Conservation (phyloP, 1,140 invertebrate genomes). For the Trichoplusia ni region DNA sequence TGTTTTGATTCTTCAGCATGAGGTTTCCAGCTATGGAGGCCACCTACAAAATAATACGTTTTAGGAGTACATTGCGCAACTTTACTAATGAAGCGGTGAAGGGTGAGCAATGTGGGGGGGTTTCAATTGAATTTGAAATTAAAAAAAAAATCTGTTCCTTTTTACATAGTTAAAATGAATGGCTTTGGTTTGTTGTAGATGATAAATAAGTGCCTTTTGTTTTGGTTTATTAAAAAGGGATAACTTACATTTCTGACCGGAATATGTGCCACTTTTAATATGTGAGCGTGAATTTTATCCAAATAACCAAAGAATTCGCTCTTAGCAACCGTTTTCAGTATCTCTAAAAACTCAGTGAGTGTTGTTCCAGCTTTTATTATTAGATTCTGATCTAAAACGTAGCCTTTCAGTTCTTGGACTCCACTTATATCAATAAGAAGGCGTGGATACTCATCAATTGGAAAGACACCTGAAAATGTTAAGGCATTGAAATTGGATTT, state of each 20-base stretch:
- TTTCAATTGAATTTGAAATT: too few species aligned
- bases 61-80: too few species aligned
- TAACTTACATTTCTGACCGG: slow-evolving; percentile 85
- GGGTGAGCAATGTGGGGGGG: too few species aligned
- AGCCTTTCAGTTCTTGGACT: slow-evolving; percentile 84
- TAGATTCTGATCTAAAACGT: slow-evolving; percentile 80
- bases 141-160: too few species aligned
- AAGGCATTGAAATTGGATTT: slow-evolving; percentile 66
- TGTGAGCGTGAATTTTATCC: slow-evolving; percentile 73
- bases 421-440: slow-evolving; percentile 88
- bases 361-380: slow-evolving; percentile 84
- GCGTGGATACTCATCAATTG: slow-evolving; percentile 83
- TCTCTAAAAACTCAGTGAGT: slow-evolving; percentile 83
- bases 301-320: slow-evolving; percentile 72
- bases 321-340: slow-evolving; percentile 82
- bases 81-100: too few species aligned
- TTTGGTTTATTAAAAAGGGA: too few species aligned
- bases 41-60: slow-evolving; percentile 71
- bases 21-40: slow-evolving; percentile 91
- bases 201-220: too few species aligned
- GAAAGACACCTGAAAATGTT: slow-evolving; percentile 82
- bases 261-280: slow-evolving; percentile 86
- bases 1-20: slow-evolving; percentile 87
- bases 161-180: too few species aligned
- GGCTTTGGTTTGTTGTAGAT: too few species aligned